A percentile compares a stretch with the other conserved stretches of the same genome.
These are phyloP conservation scores for Nomada lathburiana DNA, from an alignment of 2,888 invertebrate species.

Conservation along the genomic window DNA sequence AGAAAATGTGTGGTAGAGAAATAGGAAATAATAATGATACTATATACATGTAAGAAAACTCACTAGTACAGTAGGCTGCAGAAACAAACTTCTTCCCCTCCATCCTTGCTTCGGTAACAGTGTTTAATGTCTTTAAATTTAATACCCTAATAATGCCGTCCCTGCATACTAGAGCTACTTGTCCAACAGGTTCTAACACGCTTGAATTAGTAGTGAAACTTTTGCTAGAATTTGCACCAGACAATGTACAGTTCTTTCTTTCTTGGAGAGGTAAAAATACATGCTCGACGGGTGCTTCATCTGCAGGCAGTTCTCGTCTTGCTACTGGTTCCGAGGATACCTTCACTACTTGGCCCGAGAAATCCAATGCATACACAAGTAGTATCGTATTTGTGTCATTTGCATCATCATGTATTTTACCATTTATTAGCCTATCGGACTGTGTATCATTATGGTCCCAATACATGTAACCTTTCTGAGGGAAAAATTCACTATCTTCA, in stretches of 20 bases:
- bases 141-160: slow-evolving; percentile 91
- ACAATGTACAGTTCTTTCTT: slow-evolving; percentile 63
- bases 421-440: slow-evolving; percentile 86
- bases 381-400: slow-evolving; percentile 83
- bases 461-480: slow-evolving; percentile 85
- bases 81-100: slow-evolving; percentile 91
- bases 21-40: background rate
- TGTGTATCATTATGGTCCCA: slow-evolving; percentile 87
- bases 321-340: slow-evolving; percentile 87
- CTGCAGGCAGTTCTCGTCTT: slow-evolving; percentile 87
- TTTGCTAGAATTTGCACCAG: slow-evolving; percentile 46
- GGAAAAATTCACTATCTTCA: slow-evolving; percentile 81
- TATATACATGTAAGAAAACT: slow-evolving; percentile 75
- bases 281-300: slow-evolving; percentile 90
- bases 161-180: slow-evolving; percentile 90
- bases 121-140: slow-evolving; percentile 89
- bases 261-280: slow-evolving; percentile 87
- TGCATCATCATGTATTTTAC: slow-evolving; percentile 83
- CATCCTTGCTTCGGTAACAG: slow-evolving; percentile 89
- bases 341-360: slow-evolving; percentile 85
- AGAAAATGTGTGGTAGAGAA: slow-evolving; percentile 15
- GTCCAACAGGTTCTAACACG: slow-evolving; percentile 82
- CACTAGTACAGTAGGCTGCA: slow-evolving; percentile 93
- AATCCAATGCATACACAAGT: slow-evolving; percentile 86
- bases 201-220: slow-evolving; percentile 52